phyloP scores from a whole-genome alignment of 2,888 invertebrate genomes.

The Beris chalybata region DNA sequence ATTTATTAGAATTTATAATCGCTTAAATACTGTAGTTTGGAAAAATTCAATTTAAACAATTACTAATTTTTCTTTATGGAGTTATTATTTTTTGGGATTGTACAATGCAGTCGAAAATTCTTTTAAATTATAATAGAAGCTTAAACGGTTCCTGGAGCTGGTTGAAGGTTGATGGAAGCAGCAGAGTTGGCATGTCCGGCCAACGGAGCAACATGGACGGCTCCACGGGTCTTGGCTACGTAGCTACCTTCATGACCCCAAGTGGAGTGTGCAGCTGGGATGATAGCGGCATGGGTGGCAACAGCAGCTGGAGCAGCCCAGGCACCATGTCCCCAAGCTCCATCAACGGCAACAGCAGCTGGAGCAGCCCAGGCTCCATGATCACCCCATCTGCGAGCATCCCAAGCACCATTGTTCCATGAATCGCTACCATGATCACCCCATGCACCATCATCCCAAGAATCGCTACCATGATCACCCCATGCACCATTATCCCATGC shows the following conservation, averaged over 20 bases:
- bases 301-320: constrained; percentile 24
- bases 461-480: constrained; percentile 8
- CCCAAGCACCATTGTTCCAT: constrained; percentile 39
- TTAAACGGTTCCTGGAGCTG: constrained; percentile 55
- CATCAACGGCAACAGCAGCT: constrained; percentile 16
- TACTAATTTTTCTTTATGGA: too few relatives aligned
- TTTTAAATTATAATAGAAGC: not conserved
- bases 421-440: constrained; percentile 35
- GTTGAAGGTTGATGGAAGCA: constrained; percentile 52
- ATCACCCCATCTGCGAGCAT: constrained; percentile 32
- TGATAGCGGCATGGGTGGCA: not conserved
- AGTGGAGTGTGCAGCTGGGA: constrained; percentile 15
- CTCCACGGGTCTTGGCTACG: constrained; percentile 56
- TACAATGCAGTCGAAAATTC: too few relatives aligned
- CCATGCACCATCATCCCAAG: constrained; percentile 18
- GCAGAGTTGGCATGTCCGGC: constrained; percentile 50
- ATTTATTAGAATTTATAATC: too few relatives aligned
- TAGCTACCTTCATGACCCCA: constrained; percentile 49
- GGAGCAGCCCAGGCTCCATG: constrained; percentile 16
- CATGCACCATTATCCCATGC: too few relatives aligned
- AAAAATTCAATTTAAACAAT: too few relatives aligned
- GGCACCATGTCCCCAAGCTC: too few relatives aligned
- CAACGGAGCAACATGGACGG: constrained; percentile 55
- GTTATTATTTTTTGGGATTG: too few relatives aligned
- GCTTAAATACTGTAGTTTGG: too few relatives aligned